Evolutionary conservation across 2,888 invertebrate genomes (phyloP).

Genomic region (Polyommatus iphigenia): DNA sequence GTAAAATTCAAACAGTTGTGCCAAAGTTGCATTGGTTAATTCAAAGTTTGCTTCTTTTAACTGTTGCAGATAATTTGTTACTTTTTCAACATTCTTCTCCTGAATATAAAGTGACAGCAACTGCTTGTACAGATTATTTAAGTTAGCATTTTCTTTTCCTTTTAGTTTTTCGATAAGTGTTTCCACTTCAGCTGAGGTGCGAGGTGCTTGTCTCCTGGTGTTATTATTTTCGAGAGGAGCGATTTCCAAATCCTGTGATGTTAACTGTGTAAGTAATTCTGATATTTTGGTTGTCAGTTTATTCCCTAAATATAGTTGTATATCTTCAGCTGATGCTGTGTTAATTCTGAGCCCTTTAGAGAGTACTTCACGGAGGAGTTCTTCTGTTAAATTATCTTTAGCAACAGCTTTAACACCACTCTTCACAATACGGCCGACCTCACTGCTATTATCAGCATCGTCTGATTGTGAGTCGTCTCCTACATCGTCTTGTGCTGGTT

Average conservation of each 20-base stretch:
- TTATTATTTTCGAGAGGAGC: slow-evolving; percentile 50
- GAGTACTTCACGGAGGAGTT: slow-evolving; percentile 78
- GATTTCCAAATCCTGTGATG: slow-evolving; percentile 81
- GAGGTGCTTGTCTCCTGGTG: slow-evolving; percentile 48
- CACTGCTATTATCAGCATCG: slow-evolving; percentile 48
- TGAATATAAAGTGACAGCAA: slow-evolving; percentile 82
- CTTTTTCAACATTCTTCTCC: slow-evolving; percentile 82
- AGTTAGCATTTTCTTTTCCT: slow-evolving; percentile 77
- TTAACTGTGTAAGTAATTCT: slow-evolving; percentile 81
- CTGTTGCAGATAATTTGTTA: slow-evolving; percentile 77
- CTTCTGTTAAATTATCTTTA: slow-evolving; percentile 69
- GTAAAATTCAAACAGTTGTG: slow-evolving; percentile 85
- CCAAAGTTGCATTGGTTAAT: slow-evolving; percentile 78
- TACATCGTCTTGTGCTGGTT: slow-evolving; percentile 47
- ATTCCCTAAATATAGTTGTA: slow-evolving; percentile 83
- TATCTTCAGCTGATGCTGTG: slow-evolving; percentile 78
- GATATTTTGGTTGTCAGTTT: slow-evolving; percentile 84
- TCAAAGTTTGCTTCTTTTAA: slow-evolving; percentile 81
- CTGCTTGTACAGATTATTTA: slow-evolving; percentile 81
- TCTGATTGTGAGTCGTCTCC: slow-evolving; percentile 53
- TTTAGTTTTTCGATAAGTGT: slow-evolving; percentile 76
- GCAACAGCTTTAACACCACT: slow-evolving; percentile 71
- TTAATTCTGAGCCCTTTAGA: slow-evolving; percentile 84
- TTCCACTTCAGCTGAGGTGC: slow-evolving; percentile 75
- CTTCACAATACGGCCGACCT: slow-evolving; percentile 79